These are phyloP conservation scores for Polypedilum vanderplanki DNA, from an alignment of 1,140 invertebrate genomes.

Conservation along the genomic window DNA sequence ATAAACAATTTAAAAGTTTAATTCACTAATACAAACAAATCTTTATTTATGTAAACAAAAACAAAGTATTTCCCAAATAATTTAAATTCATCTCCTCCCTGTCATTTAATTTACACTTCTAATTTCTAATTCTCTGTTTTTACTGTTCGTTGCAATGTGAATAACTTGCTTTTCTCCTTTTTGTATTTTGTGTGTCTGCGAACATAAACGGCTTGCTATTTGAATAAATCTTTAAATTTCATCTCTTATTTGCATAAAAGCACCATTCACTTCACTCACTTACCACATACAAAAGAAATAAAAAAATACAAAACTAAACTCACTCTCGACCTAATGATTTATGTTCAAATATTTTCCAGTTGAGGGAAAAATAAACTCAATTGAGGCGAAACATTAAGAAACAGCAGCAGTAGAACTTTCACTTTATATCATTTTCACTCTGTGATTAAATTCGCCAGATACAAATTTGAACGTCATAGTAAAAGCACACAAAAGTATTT, in stretches of 20 bases:
- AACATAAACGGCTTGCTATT: not conserved
- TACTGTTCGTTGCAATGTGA: too few species aligned
- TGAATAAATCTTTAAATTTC: constrained; percentile 19
- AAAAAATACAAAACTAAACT: not conserved
- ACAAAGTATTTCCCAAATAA: too few species aligned
- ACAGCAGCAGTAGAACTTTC: not conserved
- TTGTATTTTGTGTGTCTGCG: too few species aligned
- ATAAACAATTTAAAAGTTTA: too few species aligned
- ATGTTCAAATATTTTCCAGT: not conserved
- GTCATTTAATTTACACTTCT: too few species aligned
- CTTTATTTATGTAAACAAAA: too few species aligned
- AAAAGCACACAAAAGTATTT: constrained; percentile 20
- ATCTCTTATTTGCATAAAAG: constrained; percentile 10
- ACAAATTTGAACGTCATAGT: constrained; percentile 16
- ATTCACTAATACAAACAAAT: too few species aligned
- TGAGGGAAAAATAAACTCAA: not conserved
- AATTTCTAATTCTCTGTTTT: too few species aligned
- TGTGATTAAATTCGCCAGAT: constrained; percentile 26
- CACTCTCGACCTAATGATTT: not conserved
- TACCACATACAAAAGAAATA: not conserved
- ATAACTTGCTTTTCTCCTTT: too few species aligned
- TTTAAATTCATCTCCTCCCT: too few species aligned
- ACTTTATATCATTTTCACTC: not conserved
- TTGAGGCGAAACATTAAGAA: not conserved
- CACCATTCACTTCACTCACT: not conserved